Base-by-base conservation (phyloP, 2,797 vertebrate genomes). In the Dromococcyx pavoninus region DNA sequence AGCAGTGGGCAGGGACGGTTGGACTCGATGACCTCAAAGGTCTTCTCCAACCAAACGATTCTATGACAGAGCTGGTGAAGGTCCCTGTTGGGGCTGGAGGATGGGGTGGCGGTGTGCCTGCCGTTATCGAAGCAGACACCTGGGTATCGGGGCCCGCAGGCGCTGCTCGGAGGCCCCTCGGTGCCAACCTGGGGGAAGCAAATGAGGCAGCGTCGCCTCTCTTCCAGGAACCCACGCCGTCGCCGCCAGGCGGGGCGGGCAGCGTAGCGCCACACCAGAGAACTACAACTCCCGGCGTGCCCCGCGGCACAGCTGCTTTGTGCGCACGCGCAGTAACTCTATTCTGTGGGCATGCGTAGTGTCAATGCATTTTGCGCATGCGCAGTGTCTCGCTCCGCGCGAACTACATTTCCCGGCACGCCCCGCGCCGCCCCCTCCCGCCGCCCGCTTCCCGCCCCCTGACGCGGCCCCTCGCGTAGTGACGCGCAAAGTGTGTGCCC, bases 401-500 rank as follows among this genome's bases (percentile, higher is more conserved):
- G 88, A 75, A 97, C 97, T 96, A 76, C 51, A 67, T 92, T 97
- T 94, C 97, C 97, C 96, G 25, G 27, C 21, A 64, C 58, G 65
- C 83, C 4, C 6, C 11, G 4, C 0, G 25, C 33, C 11, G 2
- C 23, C 21, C 11, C 17, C 16, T 4, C 21, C 4, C 14, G 13
- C 2, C 6, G 21, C 10, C 28, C 27, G 17, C 12, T 1, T 6
- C 12, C 70, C 22, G 32, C 39, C 11, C 66, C 33, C 60, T 88
- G 93, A 95, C 89, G 91, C 84, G n/a, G 8, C 65, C 30, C 32
- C 58, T 37, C 48, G 64, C 58, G 84, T 75, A 89, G 93, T 98
- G 97, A 98, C 98, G 98, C 94, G 85, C 64, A 98, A 98, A 98
- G 95, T 96, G 97, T 97, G 97, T 94, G 97, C 96, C 97, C 97